Evolutionary conservation across 2,888 invertebrate species (phyloP).

Genomic region (Pollenia angustigena): DNA sequence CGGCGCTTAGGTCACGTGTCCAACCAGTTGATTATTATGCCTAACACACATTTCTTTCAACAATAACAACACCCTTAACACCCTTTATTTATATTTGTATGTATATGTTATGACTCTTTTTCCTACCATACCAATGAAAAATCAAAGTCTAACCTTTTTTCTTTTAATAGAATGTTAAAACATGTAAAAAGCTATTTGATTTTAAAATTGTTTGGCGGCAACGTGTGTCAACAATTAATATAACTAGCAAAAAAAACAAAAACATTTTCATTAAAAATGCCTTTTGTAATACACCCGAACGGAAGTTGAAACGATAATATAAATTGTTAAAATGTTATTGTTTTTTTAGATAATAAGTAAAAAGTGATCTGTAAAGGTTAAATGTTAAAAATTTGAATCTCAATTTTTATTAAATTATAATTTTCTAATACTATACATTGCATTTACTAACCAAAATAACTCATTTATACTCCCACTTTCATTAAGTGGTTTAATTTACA

Average conservation of each 20-base stretch:
- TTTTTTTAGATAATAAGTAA: not conserved
- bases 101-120: constrained; percentile 14
- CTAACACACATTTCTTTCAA: constrained; percentile 28
- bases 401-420: constrained; percentile 11
- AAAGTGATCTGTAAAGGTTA: constrained; percentile 20
- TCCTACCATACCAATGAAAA: not conserved
- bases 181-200: constrained; percentile 29
- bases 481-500: constrained; percentile 31
- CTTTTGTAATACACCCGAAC: constrained; percentile 5
- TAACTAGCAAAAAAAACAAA: constrained; percentile 23
- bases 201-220: constrained; percentile 30
- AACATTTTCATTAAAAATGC: constrained; percentile 33
- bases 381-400: not conserved
- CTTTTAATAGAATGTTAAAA: not conserved
- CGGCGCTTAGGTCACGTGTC: constrained; percentile 60
- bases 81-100: not conserved
- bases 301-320: constrained; percentile 49
- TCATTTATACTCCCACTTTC: constrained; percentile 29
- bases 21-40: constrained; percentile 54
- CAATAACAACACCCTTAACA: constrained; percentile 22
- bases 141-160: constrained; percentile 8
- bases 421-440: not conserved
- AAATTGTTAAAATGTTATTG: constrained; percentile 13
- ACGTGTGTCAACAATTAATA: constrained; percentile 67
- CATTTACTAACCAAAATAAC: not conserved